Base-by-base conservation (phyloP, 2,888 invertebrate species). In the Autographa gamma region DNA sequence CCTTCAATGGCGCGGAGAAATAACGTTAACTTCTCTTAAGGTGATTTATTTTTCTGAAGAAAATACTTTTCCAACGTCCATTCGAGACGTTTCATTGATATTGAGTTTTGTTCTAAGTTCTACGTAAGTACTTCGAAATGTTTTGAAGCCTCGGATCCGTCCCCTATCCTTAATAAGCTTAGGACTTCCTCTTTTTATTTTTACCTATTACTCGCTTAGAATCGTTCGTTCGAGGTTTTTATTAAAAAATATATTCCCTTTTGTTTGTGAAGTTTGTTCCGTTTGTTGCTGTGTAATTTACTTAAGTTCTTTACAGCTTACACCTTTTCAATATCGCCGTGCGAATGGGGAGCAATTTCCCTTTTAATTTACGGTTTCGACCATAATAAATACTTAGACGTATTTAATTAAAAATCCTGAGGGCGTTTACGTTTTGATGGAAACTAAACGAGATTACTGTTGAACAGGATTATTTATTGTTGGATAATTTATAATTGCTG, bases 41-140 rank as follows among this genome's bases (percentile, higher is more conserved):
- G 90, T 93, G 92, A 93, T 94, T 94, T 94, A 94, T 94, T 93
- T 94, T 92, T 92, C 87, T 84, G 80, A 85, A 88, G 89, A 90
- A 92, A 93, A 93, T 92, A 91, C 92, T 91, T 92, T 91, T 88
- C 85, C 84, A 81, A 76, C 88, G 86, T 88, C 87, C 89, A 86
- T 89, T 91, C 87, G 90, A 87, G 87, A 91, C 91, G 86, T 92
- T 93, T 90, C 92, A 91, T 92, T 92, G 93, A 92, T 94, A 93
- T 93, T 91, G 91, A 93, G 92, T 93, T 94, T 92, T 93, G 91
- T 93, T 92, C 89, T 90, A 90, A 93, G 89, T 93, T 91, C 85
- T 71, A 79, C 86, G 88, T 88, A 88, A 91, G 90, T 90, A 91
- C 92, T 93, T 92, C 82, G 89, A 88, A 90, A 91, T 92, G 90